phyloP scores from a whole-genome alignment of 2,888 invertebrate genomes.

The Acrobasis repandana region DNA sequence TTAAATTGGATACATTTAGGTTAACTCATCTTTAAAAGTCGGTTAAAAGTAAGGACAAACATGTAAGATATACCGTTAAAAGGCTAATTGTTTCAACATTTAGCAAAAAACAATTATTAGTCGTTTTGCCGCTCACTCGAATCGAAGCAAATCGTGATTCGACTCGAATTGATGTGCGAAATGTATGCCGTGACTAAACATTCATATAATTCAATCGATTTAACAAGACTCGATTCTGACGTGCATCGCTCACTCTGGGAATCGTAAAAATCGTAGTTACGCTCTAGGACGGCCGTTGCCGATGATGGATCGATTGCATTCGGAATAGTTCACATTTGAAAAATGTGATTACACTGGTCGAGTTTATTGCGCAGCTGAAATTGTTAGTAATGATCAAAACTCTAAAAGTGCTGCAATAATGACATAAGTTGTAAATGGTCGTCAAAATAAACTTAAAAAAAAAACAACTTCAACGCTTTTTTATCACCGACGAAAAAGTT shows the following conservation, averaged over 20 bases:
- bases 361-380: background rate
- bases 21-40: background rate
- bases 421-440: too few species aligned
- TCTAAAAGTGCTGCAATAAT: too few species aligned
- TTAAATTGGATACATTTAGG: too few species aligned
- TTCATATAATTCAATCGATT: conserved; percentile 36
- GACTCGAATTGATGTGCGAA: conserved; percentile 45
- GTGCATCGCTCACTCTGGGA: conserved; percentile 25
- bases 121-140: conserved; percentile 40
- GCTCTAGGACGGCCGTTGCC: conserved; percentile 30
- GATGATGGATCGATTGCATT: conserved; percentile 43
- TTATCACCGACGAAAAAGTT: too few species aligned
- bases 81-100: conserved; percentile 37
- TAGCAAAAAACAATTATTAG: conserved; percentile 43
- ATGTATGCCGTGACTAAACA: conserved; percentile 47
- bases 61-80: conserved; percentile 36
- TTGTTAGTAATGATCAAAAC: background rate
- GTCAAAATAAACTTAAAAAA: too few species aligned
- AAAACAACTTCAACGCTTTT: too few species aligned
- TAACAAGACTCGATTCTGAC: conserved; percentile 31
- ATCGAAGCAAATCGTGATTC: conserved; percentile 44
- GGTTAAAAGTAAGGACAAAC: conserved; percentile 23
- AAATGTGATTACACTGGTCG: background rate
- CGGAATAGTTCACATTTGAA: conserved; percentile 15
- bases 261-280: conserved; percentile 41